Evolutionary conservation across 2,888 invertebrate genomes (phyloP), one percentile per base, ranked within the genome.

Genomic region (Strigamia maritima): DNA sequence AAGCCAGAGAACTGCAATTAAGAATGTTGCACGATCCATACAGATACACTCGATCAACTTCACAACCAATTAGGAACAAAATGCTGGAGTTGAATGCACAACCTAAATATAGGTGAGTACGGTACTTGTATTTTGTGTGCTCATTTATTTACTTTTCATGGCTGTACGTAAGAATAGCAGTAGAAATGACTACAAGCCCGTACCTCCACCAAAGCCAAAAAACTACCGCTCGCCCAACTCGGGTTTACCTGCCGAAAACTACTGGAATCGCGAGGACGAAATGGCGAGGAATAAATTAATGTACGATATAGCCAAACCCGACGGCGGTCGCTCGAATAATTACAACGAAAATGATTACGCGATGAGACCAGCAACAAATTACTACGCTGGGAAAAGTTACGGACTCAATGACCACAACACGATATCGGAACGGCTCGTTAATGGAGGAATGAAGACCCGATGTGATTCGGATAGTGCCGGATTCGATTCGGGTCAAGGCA

Each of bases 201-300:
- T 95, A 79, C 95, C 95, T 60, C 95, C 95, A 35, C 95, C 95
- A 10, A 96, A 96, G 85, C 95, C 95, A 75, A 95, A 95, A 85
- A 94, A 95, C 87, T 95, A 95, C 86, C 90, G 94, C 70, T 94
- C 94, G 49, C 92, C 92, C 0, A 77, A 79, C 79, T 35, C 80
- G 79, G 79, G 78, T 31, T 8, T 75, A 77, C 76, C 80, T 8
- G 14, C 74, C 2, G 78, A 80, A 19, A 77, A 75, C 38, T 81
- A 80, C 75, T 81, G 81, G 81, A 77, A 40, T 22, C 60, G 79
- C n/a, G 80, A 80, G n/a, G 80, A 79, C 8, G 80, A 79, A n/a
- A 35, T 75, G n/a, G n/a, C 35, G 3, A 19, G 38, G 12, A 75
- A 35, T 22, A 65, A 65, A 28, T 14, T 65, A 26, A 65, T 65